A percentile compares a stretch with the other conserved stretches of the same genome.
phyloP scores from a whole-genome alignment of 2,888 invertebrate genomes.

The Camptogramma bilineatum region DNA sequence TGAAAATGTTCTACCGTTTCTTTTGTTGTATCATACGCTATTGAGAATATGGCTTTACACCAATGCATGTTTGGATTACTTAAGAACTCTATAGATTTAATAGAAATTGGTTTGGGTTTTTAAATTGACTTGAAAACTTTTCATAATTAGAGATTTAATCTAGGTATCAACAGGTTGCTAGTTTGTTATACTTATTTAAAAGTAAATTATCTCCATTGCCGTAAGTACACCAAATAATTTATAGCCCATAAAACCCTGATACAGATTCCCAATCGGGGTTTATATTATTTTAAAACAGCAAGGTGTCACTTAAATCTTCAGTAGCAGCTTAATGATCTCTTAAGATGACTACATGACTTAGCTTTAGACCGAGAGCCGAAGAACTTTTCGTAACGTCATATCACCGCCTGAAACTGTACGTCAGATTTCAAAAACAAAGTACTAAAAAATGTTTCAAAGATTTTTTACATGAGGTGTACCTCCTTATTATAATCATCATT shows the following conservation, averaged over 20 bases:
- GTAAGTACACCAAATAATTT: not conserved
- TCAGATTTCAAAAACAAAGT: not conserved
- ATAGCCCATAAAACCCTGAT: slow-evolving; percentile 13
- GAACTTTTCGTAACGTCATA: not conserved
- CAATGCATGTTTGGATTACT: slow-evolving; percentile 41
- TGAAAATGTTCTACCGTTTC: not conserved
- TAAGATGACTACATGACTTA: slow-evolving; percentile 48
- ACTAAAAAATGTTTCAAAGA: too few relatives aligned
- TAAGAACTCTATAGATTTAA: slow-evolving; percentile 16
- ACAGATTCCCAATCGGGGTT: slow-evolving; percentile 29
- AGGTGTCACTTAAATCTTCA: slow-evolving; percentile 68
- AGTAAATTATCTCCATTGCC: not conserved
- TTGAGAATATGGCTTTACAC: slow-evolving; percentile 19
- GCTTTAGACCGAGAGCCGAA: slow-evolving; percentile 9
- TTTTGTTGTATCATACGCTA: not conserved
- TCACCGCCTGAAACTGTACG: not conserved
- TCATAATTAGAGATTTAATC: not conserved
- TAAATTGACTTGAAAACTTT: not conserved
- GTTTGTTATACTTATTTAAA: not conserved
- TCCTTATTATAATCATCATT: too few relatives aligned
- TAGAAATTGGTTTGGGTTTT: not conserved
- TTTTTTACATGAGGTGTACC: too few relatives aligned
- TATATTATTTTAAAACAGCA: slow-evolving; percentile 58
- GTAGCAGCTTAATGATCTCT: slow-evolving; percentile 60
- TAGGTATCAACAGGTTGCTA: not conserved